Evolutionary conservation across 2,888 invertebrate species (phyloP).

Genomic region (Cantharis rustica): DNA sequence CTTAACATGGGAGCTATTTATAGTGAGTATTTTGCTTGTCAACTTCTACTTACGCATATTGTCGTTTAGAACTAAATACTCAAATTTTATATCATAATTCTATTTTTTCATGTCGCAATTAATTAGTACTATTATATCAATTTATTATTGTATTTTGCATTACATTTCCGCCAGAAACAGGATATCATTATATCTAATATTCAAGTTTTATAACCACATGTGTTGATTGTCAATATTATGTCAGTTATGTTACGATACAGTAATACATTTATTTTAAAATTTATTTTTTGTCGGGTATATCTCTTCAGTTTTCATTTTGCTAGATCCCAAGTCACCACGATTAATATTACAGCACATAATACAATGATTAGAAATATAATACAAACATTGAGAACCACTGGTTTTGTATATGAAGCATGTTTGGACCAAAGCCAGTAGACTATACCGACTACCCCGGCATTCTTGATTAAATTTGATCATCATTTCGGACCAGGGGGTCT

Average conservation of each 20-base stretch:
- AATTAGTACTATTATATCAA: neutral
- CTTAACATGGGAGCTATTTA: conserved; percentile 71
- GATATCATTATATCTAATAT: neutral
- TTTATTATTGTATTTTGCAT: neutral
- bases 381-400: too few relatives aligned
- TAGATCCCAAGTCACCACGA: too few relatives aligned
- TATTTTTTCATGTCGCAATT: neutral
- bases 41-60: neutral
- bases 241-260: neutral
- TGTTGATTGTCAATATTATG: neutral
- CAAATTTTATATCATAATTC: neutral
- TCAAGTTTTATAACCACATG: neutral
- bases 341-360: too few relatives aligned
- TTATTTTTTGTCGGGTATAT: too few relatives aligned
- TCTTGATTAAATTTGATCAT: too few relatives aligned
- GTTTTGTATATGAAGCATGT: too few relatives aligned
- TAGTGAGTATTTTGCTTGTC: conserved; percentile 57
- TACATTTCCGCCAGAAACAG: neutral
- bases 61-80: neutral
- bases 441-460: too few relatives aligned
- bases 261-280: neutral
- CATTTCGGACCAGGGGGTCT: too few relatives aligned
- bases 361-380: too few relatives aligned
- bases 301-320: too few relatives aligned
- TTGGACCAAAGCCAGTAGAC: too few relatives aligned